Base-by-base conservation (phyloP, 2,113 vertebrate species). In the Craseonycteris thonglongyai region DNA sequence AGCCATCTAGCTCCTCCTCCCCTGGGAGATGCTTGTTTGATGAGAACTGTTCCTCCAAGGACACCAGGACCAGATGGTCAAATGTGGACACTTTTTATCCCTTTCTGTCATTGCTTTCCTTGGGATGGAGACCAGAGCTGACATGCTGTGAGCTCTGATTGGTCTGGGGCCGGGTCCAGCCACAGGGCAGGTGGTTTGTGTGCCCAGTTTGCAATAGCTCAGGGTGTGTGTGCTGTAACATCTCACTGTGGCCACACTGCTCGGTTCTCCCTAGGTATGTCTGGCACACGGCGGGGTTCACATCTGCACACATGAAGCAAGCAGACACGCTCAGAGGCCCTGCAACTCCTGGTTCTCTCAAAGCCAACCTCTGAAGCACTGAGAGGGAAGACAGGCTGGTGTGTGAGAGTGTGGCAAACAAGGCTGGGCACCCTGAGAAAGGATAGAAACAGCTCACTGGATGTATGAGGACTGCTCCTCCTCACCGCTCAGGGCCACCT, bases 11-110 rank as follows among this genome's bases (percentile, higher is more conserved):
- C 22, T 28, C 71, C 15, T 47, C 78, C 84, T 56, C 40, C 42
- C n/a, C 38, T 5, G 5, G 74, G n/a, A 1, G 16, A 22, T 2
- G 16, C 11, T 33, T 12, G 19, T 59, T 91, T 42, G 18, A 45
- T n/a, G 58, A 95, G 78, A 86, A 38, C 33, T 24, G 54, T 58
- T 72, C 66, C 49, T 51, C 91, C 95, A 88, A 96, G 96, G 92
- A 87, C 56, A 15, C 16, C 54, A 24, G 38, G 58, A 38, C 16
- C 82, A 76, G 63, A 78, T 49, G 86, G 56, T 83, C 76, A 12
- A 42, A 59, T 49, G 71, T 58, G 56, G 94, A 95, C 47, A 93
- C 71, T 81, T 87, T 79, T 40, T 94, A 93, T 68, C 59, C 13
- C 87, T 96, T 82, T 89, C 78, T 38, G 6, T 74, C 71, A 91